Percentiles rank a stretch among this genome's conserved stretches.
Conservation (phyloP, 2,113 vertebrate genomes). For the Calcarius ornatus region DNA sequence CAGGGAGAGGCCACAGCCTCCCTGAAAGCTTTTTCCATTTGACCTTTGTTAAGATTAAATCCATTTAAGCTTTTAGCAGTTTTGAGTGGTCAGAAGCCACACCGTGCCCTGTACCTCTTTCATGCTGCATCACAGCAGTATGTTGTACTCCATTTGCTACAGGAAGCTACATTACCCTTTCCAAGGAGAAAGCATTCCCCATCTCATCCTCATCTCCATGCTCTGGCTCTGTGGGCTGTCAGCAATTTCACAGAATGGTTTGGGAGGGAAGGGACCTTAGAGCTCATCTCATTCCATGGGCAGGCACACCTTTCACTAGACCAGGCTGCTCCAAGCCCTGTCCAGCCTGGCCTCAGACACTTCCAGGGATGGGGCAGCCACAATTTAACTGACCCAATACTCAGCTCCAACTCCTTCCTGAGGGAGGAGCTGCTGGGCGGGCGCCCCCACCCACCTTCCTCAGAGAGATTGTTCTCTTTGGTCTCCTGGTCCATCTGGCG, state of each 20-base stretch:
- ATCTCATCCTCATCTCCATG: not conserved
- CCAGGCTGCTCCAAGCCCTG: not conserved
- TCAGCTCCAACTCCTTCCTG: not conserved
- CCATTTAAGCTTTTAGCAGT: not conserved
- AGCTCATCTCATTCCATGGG: not conserved
- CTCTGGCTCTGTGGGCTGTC: not conserved
- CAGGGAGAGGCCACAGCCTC: not conserved
- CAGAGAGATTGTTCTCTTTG: slow-evolving; percentile 95
- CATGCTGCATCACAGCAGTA: not conserved
- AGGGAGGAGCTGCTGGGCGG: not conserved
- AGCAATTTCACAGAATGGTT: not conserved
- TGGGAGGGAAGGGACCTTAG: not conserved
- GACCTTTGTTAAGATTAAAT: not conserved
- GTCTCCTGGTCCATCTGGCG: slow-evolving; percentile 99
- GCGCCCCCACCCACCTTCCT: slow-evolving; percentile 83
- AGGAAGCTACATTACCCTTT: not conserved
- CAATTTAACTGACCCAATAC: not conserved
- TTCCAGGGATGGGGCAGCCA: not conserved
- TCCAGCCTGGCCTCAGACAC: not conserved
- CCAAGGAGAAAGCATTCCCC: not conserved
- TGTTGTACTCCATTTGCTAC: not conserved
- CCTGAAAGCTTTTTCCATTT: not conserved
- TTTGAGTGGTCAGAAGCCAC: not conserved
- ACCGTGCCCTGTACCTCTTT: not conserved
- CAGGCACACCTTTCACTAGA: not conserved